Conservation (phyloP, 2,888 invertebrate genomes). For the Ichneumoninae sp. region DNA sequence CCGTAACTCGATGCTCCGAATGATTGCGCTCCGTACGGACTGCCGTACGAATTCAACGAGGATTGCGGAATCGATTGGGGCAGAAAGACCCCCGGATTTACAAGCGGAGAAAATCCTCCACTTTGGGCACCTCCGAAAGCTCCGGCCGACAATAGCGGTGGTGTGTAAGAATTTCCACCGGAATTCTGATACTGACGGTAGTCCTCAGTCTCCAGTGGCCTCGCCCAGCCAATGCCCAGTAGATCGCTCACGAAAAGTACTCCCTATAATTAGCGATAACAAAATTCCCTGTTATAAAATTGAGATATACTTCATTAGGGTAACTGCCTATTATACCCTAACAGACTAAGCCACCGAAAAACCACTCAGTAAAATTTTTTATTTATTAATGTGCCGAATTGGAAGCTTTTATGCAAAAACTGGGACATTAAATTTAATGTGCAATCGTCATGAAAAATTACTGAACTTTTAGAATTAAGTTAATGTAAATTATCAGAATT, state of each 20-base stretch:
- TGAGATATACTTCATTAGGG: too few species aligned
- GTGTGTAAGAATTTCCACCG: slow-evolving; percentile 40
- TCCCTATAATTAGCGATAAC: slow-evolving; percentile 19
- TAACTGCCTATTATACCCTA: too few species aligned
- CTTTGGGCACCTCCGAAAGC: slow-evolving; percentile 19
- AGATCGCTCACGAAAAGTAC: slow-evolving; percentile 28
- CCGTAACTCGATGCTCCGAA: slow-evolving; percentile 25
- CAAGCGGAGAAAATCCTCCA: slow-evolving; percentile 4
- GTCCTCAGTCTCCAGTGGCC: slow-evolving; percentile 43
- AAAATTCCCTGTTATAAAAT: too few species aligned
- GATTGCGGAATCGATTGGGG: slow-evolving; percentile 22
- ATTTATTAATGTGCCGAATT: too few species aligned
- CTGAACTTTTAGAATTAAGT: too few species aligned
- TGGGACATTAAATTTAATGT: too few species aligned
- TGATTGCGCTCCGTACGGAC: slow-evolving; percentile 3
- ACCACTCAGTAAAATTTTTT: too few species aligned
- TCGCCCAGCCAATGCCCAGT: slow-evolving; percentile 20
- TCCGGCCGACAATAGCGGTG: slow-evolving; percentile 24
- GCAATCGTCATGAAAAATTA: too few species aligned
- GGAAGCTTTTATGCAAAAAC: too few species aligned
- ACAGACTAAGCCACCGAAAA: too few species aligned
- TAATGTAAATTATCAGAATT: too few species aligned
- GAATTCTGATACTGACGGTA: slow-evolving; percentile 43
- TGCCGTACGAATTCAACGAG: slow-evolving; percentile 31
- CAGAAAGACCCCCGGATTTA: slow-evolving; percentile 1